Evolutionary conservation across 2,888 invertebrate genomes (phyloP), one percentile per base, ranked within the genome.

Genomic region (Asteroscopus sphinx): DNA sequence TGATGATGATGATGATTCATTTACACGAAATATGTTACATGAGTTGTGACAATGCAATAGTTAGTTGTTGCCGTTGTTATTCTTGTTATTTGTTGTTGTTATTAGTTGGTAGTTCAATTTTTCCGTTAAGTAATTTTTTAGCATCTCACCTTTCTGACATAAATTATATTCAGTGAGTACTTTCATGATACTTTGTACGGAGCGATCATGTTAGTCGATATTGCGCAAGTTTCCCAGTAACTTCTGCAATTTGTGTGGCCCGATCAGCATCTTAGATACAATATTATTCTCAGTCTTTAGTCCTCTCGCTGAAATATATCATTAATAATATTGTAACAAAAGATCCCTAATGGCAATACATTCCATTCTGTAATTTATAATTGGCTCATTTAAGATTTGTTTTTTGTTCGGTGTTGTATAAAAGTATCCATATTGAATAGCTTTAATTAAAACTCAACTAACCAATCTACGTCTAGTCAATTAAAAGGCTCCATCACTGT

Each of bases 391-490:
- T n/a, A n/a, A n/a, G 12, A 13, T 11, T 7, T 33, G n/a, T 1
- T n/a, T 28, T 35, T 41, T 13, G 36, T 12, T 9, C 8, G 1
- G 1, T 12, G 6, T 28, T 16, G 7, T 25, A 42, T 26, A 6
- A 45, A 47, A 44, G 13, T 17, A 3, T 44, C 12, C 49, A 15
- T 30, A 44, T 39, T 48, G 25, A 48, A 64, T 26, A 21, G 48
- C 6, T 40, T 64, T 49, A 57, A 57, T 67, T 58, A 67, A 69
- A 57, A 65, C 17, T 35, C 17, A 16, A n/a, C 33, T 12, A 21
- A 32, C 41, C 45, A 57, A 57, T 57, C 70, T 37, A 49, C 41
- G 16, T 35, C 16, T 35, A 17, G 21, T 52, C n/a, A 25, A 35
- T 48, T 52, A 45, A 52, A 49, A 40, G 11, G 12, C 3, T 41